Evolutionary conservation across 1,140 invertebrate species (phyloP).

Genomic region (Solenopsis invicta): DNA sequence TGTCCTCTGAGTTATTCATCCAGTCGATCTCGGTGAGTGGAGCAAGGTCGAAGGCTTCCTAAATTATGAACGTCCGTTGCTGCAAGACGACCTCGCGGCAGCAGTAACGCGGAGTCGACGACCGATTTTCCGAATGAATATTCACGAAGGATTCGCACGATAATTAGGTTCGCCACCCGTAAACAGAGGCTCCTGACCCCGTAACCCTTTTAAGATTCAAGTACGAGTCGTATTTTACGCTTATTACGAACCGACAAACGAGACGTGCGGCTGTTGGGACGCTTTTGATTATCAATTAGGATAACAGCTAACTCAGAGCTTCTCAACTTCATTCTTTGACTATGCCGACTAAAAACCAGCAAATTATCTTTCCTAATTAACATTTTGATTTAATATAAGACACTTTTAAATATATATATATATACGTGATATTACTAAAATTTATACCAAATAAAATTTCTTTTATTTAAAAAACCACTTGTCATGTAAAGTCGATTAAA

Average conservation of each 20-base stretch:
- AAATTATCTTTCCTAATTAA: conserved; percentile 1
- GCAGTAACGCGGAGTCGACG: conserved; percentile 46
- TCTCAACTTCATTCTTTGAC: background rate
- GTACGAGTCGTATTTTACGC: conserved; percentile 4
- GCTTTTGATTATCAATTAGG: conserved; percentile 7
- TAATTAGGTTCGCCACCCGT: conserved; percentile 44
- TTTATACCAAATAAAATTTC: background rate
- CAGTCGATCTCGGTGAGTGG: conserved; percentile 85
- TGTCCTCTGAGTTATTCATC: conserved; percentile 83
- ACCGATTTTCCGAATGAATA: conserved; percentile 71
- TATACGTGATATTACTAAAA: background rate
- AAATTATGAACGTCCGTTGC: conserved; percentile 81
- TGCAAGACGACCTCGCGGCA: conserved; percentile 42
- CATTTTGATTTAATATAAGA: background rate
- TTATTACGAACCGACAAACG: background rate
- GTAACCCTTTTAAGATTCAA: conserved; percentile 34
- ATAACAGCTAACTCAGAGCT: background rate
- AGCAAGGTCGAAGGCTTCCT: conserved; percentile 83
- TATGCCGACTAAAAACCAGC: background rate
- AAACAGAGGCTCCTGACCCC: conserved; percentile 40
- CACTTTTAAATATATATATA: background rate
- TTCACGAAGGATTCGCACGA: conserved; percentile 39
- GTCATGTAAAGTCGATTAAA: background rate
- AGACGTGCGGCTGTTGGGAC: background rate
- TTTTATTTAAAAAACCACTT: background rate